Evolutionary conservation across 2,888 invertebrate genomes (phyloP).

Genomic region (Drosophila anomalata): DNA sequence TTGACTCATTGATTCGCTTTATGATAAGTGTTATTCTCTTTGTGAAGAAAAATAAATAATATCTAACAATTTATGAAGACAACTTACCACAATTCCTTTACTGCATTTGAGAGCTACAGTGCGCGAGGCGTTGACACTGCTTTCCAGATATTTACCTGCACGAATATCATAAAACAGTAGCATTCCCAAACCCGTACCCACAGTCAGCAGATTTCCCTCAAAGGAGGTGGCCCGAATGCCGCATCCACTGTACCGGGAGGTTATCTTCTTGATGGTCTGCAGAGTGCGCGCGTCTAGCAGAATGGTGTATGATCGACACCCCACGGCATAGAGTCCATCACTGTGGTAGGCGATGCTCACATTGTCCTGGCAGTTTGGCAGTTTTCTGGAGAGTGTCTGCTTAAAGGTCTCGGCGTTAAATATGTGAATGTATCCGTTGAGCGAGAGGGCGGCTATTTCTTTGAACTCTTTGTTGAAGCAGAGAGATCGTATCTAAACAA

Average conservation of each 20-base stretch:
- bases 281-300: slow-evolving; percentile 94
- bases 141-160: slow-evolving; percentile 95
- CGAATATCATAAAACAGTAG: slow-evolving; percentile 97
- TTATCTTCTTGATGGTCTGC: slow-evolving; percentile 91
- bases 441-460: slow-evolving; percentile 94
- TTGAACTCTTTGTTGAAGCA: slow-evolving; percentile 93
- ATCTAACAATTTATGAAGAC: too few species aligned
- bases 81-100: slow-evolving; percentile 92
- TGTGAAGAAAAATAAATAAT: neutral
- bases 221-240: slow-evolving; percentile 96
- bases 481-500: slow-evolving; percentile 89
- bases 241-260: slow-evolving; percentile 94
- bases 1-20: neutral
- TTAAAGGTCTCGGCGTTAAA: slow-evolving; percentile 95
- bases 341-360: slow-evolving; percentile 95
- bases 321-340: slow-evolving; percentile 95
- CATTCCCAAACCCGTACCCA: slow-evolving; percentile 96
- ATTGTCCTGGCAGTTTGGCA: slow-evolving; percentile 96
- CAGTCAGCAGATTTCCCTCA: slow-evolving; percentile 94
- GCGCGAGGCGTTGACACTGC: slow-evolving; percentile 93
- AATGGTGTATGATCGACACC: slow-evolving; percentile 96
- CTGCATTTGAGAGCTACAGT: slow-evolving; percentile 94
- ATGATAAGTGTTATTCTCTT: too few species aligned
- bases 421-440: slow-evolving; percentile 97
- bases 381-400: slow-evolving; percentile 93